phyloP scores from a whole-genome alignment of 2,888 invertebrate species.

The Cistogaster globosa region DNA sequence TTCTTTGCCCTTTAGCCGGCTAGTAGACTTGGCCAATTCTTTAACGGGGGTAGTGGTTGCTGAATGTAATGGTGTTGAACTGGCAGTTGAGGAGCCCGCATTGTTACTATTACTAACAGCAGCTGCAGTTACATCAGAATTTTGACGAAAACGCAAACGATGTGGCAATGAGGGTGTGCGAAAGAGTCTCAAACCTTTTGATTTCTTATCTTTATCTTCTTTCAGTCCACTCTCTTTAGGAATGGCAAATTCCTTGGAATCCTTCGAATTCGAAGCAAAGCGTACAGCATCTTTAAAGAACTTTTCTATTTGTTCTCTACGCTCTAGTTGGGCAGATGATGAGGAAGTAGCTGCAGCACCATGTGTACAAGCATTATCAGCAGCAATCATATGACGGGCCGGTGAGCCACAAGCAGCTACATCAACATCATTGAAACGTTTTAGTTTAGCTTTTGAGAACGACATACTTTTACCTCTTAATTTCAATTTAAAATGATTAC shows the following conservation, averaged over 20 bases:
- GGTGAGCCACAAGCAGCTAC: constrained; percentile 75
- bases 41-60: constrained; percentile 80
- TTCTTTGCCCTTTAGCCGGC: constrained; percentile 84
- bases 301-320: constrained; percentile 83
- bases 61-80: constrained; percentile 80
- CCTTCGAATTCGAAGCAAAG: constrained; percentile 79
- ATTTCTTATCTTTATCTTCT: constrained; percentile 81
- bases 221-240: constrained; percentile 77
- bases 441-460: constrained; percentile 83
- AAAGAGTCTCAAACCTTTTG: constrained; percentile 80
- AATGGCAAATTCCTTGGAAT: constrained; percentile 80
- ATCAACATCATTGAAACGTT: constrained; percentile 82
- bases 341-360: constrained; percentile 62
- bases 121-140: constrained; percentile 76
- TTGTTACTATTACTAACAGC: constrained; percentile 65
- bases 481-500: neutral
- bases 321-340: constrained; percentile 77
- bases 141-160: constrained; percentile 80
- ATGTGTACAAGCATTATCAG: constrained; percentile 69
- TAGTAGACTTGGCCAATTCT: constrained; percentile 81
- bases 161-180: constrained; percentile 82
- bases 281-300: constrained; percentile 82
- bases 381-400: constrained; percentile 54
- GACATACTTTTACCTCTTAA: constrained; percentile 76
- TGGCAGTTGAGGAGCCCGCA: constrained; percentile 75